Base-by-base conservation (phyloP, 2,888 invertebrate species). In the Ectemnius continuus region DNA sequence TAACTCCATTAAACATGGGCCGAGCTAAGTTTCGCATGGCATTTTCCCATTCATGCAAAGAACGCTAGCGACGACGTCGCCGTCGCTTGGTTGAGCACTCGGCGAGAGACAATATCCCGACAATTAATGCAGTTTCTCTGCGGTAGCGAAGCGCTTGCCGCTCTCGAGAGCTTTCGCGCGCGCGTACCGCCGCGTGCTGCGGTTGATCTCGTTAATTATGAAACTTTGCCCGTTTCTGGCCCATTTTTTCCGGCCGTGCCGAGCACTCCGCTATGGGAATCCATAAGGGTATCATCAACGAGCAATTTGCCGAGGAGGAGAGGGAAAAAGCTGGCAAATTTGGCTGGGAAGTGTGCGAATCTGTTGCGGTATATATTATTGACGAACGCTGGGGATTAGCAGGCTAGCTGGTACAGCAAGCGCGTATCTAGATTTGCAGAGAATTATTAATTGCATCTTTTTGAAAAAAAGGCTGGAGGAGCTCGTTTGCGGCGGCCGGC, bases 1-100 rank as follows among this genome's bases (percentile, higher is more conserved):
- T 75, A 68, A 76, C 72, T 79, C 75, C 77, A 77, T 81, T 81
- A 81, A 81, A 81, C 47, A 64, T 76, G 36, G 36, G 79, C 78
- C 63, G 62, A 65, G 61, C 67, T 16, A 69, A 76, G 78, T 79
- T 70, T 82, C 79, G 76, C 75, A 70, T 76, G 76, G 73, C 73
- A 68, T 71, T 81, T 78, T 81, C 76, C 65, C 69, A 69, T 78
- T 80, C 73, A 62, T 67, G 59, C 57, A 58, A 60, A 59, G 67
- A 65, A 65, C 67, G 75, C 65, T 66, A 57, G 69, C 58, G 68
- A 60, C 57, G 59, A 52, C 52, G 47, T 0, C 36, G 36, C 4
- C 52, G 47, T 36, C 36, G 36, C 36, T 8, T 8, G 36, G 36
- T 70, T 52, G 70, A 77, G 62, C 65, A 73, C 64, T 59, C 62